Evolutionary conservation across 2,113 vertebrate species (phyloP).

Genomic region (Ageneiosus marmoratus): DNA sequence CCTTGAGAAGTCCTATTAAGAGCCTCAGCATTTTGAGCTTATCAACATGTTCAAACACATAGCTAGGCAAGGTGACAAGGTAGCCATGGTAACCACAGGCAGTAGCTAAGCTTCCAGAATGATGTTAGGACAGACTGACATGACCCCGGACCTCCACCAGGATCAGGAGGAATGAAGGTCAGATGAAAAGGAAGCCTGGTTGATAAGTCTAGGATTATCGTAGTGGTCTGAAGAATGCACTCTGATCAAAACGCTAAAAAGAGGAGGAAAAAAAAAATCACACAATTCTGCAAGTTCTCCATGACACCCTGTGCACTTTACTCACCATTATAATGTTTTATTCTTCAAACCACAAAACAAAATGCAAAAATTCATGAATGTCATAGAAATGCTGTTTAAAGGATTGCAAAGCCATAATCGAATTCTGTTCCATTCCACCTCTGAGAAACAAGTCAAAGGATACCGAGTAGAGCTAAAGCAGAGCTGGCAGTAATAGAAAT

Average conservation of each 20-base stretch:
- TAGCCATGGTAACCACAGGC: constrained; percentile 26
- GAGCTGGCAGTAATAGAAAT: constrained; percentile 14
- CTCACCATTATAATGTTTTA: neutral
- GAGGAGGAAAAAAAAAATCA: neutral
- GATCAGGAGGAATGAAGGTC: neutral
- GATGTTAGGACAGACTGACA: constrained; percentile 11
- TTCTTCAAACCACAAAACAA: neutral
- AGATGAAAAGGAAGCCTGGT: constrained; percentile 6
- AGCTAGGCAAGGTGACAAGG: constrained; percentile 1
- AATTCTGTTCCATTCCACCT: neutral
- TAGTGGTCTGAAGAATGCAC: neutral
- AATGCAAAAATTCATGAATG: neutral
- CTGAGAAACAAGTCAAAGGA: neutral
- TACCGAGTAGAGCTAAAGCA: neutral
- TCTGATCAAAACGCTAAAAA: neutral
- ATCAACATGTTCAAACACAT: constrained; percentile 27
- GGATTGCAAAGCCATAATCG: no score
- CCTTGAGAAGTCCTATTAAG: neutral
- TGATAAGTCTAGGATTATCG: constrained; percentile 1
- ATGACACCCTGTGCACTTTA: neutral
- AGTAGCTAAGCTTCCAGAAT: constrained; percentile 7
- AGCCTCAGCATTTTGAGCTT: neutral
- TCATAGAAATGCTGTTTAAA: constrained; percentile 1
- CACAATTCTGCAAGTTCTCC: no score
- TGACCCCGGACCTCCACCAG: constrained; percentile 9